Percentiles rank a stretch among this genome's conserved stretches.
phyloP scores from a whole-genome alignment of 2,888 invertebrate genomes.

The Chironomus riparius region DNA sequence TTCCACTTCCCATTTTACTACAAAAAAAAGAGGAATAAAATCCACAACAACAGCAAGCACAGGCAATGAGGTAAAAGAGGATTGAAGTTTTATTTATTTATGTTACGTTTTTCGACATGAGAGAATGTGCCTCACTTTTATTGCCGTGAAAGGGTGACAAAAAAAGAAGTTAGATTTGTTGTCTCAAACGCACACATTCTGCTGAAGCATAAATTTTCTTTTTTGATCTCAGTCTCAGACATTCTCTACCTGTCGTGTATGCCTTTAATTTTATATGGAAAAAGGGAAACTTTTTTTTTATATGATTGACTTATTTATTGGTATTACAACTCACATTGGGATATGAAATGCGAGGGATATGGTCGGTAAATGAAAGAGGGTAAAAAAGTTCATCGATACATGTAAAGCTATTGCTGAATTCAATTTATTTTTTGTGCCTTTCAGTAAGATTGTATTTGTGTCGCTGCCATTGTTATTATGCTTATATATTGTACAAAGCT shows the following conservation, averaged over 20 bases:
- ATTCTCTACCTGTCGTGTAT: neutral
- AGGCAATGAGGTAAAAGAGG: neutral
- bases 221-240: neutral
- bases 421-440: too few species aligned
- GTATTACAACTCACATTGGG: neutral
- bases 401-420: too few species aligned
- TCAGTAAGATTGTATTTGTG: too few species aligned
- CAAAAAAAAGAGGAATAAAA: too few species aligned
- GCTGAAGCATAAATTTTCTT: too few species aligned
- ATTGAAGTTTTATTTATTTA: slow-evolving; percentile 21
- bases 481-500: too few species aligned
- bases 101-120: neutral
- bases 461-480: too few species aligned
- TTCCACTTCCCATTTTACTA: too few species aligned
- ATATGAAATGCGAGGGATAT: too few species aligned
- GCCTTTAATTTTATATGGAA: neutral
- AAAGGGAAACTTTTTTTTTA: neutral
- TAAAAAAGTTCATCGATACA: too few species aligned
- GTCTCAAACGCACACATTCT: too few species aligned
- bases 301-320: slow-evolving; percentile 25
- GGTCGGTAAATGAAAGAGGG: neutral
- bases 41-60: neutral
- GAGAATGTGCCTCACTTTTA: neutral
- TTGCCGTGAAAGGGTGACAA: neutral
- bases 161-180: neutral